Evolutionary conservation across 2,888 invertebrate species (phyloP).

Genomic region (Pyrgus malvae): DNA sequence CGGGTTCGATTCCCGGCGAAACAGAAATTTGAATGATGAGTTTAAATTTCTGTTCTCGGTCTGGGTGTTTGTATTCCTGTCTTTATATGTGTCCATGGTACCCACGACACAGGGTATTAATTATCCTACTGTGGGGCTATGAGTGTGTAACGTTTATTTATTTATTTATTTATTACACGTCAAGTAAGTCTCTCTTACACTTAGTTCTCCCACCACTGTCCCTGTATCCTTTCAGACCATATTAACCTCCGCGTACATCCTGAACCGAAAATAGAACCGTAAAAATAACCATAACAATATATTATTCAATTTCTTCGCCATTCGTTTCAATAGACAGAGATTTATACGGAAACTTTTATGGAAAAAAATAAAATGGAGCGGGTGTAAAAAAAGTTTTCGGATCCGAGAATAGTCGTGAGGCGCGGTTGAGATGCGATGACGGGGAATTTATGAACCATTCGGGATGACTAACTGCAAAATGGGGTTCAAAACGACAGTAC

Average conservation of each 20-base stretch:
- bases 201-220: too few species aligned
- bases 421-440: constrained; percentile 62
- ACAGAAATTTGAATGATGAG: too few species aligned
- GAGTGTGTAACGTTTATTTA: too few species aligned
- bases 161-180: too few species aligned
- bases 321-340: constrained; percentile 34
- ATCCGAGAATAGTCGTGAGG: constrained; percentile 58
- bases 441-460: constrained; percentile 78
- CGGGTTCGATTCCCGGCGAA: too few species aligned
- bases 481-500: constrained; percentile 43
- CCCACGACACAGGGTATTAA: too few species aligned
- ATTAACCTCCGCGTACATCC: constrained; percentile 2
- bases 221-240: background rate
- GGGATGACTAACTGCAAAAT: constrained; percentile 70
- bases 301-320: constrained; percentile 35
- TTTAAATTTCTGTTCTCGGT: too few species aligned
- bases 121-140: too few species aligned
- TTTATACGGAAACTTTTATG: constrained; percentile 39
- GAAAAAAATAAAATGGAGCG: constrained; percentile 32
- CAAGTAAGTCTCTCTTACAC: background rate
- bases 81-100: too few species aligned
- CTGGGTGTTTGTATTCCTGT: too few species aligned
- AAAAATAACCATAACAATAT: constrained; percentile 25
- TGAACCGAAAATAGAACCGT: constrained; percentile 10
- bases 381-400: constrained; percentile 19